These are phyloP conservation scores for Goniozus legneri DNA, from an alignment of 1,140 invertebrate species.

Conservation along the genomic window DNA sequence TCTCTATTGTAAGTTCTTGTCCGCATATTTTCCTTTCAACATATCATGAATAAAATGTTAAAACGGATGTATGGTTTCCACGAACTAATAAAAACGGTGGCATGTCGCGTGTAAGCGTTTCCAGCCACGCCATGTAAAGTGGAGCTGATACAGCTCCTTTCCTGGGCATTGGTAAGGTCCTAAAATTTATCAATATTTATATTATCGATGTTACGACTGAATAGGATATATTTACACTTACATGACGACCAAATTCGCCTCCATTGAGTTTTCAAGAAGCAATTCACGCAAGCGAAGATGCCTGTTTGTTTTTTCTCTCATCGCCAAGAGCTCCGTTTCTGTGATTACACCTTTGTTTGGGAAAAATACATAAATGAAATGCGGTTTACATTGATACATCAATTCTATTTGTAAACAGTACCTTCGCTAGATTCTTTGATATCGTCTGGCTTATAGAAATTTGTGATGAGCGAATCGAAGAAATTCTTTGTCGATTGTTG, in stretches of 20 bases:
- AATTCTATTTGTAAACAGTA: conserved; percentile 4
- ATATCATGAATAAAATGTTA: conserved; percentile 97
- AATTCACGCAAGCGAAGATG: conserved; percentile 86
- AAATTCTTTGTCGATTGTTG: conserved; percentile 70
- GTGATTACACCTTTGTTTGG: conserved; percentile 72
- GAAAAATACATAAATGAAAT: conserved; percentile 21
- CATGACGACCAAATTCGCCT: conserved; percentile 88
- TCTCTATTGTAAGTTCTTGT: too few species aligned
- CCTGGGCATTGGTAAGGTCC: conserved; percentile 89
- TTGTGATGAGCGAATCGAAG: conserved; percentile 75
- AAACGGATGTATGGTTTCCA: conserved; percentile 92
- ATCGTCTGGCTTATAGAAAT: conserved; percentile 59
- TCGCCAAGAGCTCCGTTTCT: conserved; percentile 77
- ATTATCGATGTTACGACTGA: neutral
- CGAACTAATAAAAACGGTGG: conserved; percentile 88
- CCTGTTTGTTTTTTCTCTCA: conserved; percentile 87
- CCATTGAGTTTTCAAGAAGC: conserved; percentile 78
- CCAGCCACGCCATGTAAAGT: conserved; percentile 92
- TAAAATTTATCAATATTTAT: conserved; percentile 33
- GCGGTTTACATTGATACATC: neutral
- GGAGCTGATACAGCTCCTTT: conserved; percentile 84
- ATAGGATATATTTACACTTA: conserved; percentile 49
- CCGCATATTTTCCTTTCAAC: too few species aligned
- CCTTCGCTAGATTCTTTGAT: conserved; percentile 46
- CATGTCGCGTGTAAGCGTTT: conserved; percentile 83